Evolutionary conservation across 2,797 vertebrate genomes (phyloP).

Genomic region (Microcaecilia unicolor): DNA sequence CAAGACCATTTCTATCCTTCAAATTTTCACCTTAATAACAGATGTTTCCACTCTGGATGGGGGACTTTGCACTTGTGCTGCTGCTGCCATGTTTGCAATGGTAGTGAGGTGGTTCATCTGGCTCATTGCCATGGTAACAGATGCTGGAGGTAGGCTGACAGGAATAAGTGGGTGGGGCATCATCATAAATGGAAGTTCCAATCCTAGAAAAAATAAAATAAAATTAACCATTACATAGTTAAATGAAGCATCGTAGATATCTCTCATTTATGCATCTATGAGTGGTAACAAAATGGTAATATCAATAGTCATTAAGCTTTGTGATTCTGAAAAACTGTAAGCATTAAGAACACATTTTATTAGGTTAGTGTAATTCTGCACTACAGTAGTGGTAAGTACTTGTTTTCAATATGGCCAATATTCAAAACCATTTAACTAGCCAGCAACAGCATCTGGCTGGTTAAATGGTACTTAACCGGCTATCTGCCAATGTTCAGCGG

Average conservation of each 20-base stretch:
- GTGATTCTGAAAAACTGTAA: too few relatives aligned
- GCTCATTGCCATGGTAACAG: conserved; percentile 99
- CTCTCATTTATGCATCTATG: background rate
- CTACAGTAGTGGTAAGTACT: too few relatives aligned
- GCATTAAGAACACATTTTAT: too few relatives aligned
- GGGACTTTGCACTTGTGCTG: conserved; percentile 91
- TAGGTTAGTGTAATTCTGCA: too few relatives aligned
- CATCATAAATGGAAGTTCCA: conserved; percentile 99
- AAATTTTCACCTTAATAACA: conserved; percentile 87
- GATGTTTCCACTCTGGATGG: conserved; percentile 95
- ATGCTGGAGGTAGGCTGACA: conserved; percentile 97
- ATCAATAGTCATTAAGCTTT: too few relatives aligned
- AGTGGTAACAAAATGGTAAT: too few relatives aligned
- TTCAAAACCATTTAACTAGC: too few relatives aligned
- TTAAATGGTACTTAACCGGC: too few relatives aligned
- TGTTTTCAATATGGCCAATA: too few relatives aligned
- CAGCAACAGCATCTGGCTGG: too few relatives aligned
- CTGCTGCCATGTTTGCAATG: conserved; percentile 97
- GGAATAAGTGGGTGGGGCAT: conserved; percentile 98
- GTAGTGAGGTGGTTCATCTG: conserved; percentile 99
- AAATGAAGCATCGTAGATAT: background rate
- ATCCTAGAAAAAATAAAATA: conserved; percentile 59
- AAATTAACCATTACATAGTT: background rate
- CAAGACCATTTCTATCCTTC: background rate
- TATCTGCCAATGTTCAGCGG: too few relatives aligned